Evolutionary conservation across 2,113 vertebrate genomes (phyloP), one percentile per base, ranked within the genome.

Genomic region (Chauna torquata): DNA sequence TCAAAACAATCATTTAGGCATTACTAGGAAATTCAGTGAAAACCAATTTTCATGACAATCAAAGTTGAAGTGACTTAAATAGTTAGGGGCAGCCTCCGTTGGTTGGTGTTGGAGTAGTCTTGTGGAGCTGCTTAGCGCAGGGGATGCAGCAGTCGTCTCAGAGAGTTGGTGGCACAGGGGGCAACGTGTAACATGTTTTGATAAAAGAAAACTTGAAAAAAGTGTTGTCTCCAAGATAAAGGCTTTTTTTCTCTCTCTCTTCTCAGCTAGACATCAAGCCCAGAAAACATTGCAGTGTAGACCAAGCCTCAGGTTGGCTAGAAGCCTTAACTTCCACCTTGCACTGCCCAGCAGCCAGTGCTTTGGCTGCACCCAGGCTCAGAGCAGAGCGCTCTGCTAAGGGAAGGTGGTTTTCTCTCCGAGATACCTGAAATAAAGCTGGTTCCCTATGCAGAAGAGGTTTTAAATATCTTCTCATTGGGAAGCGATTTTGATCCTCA

Each of bases 241-340:
- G 12, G 3, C 16, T 11, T 42, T n/a, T 18, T 47, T 23, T 3
- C 1, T 47, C 8, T 1, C 0, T 2, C 6, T 7, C 8, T 11
- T 2, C 19, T 42, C 17, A 18, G 61, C 23, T 36, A 30, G 38
- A 20, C 32, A 77, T 16, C 45, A 78, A 66, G 57, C 42, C 34
- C 27, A 34, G 30, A 57, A 76, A 55, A 79, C 15, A 27, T 5
- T 83, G 36, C 58, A 25, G 32, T 15, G 34, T 42, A 47, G 44
- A 14, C 64, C 61, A 74, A 93, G 59, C 24, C 81, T 82, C 36
- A 78, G 65, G 6, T 40, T 14, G 71, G 22, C 13, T 82, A 54
- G 72, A 90, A 91, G 50, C 86, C 58, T 71, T 66, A 45, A 90
- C 49, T 90, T 78, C 69, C 50, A 27, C 16, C 66, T 94, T 14